phyloP scores from a whole-genome alignment of 2,113 vertebrate genomes.

The Cottus gobio region DNA sequence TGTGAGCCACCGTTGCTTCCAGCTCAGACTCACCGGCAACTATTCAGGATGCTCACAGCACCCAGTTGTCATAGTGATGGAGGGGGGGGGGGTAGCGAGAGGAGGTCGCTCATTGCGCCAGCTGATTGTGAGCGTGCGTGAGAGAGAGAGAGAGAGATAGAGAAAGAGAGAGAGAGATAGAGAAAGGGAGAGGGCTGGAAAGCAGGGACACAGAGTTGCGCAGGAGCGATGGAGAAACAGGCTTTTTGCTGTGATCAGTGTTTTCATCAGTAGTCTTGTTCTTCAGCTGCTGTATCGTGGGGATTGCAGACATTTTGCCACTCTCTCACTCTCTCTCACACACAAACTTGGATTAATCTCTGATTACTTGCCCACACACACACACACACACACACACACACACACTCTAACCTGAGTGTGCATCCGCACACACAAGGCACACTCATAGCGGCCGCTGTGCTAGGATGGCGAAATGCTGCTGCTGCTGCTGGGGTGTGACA shows the following conservation, averaged over 20 bases:
- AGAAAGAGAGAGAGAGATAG: slow-evolving; percentile 38
- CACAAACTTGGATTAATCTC: slow-evolving; percentile 42
- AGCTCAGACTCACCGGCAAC: slow-evolving; percentile 63
- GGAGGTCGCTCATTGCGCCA: slow-evolving; percentile 67
- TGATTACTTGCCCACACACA: slow-evolving; percentile 14
- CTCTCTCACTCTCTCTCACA: slow-evolving; percentile 27
- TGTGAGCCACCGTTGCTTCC: slow-evolving; percentile 53
- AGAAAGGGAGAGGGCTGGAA: slow-evolving; percentile 48
- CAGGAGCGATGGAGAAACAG: slow-evolving; percentile 67
- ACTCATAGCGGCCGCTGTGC: slow-evolving; percentile 36
- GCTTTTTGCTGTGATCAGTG: slow-evolving; percentile 73
- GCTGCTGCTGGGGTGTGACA: slow-evolving; percentile 12
- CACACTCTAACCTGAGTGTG: background rate
- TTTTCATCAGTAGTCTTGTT: slow-evolving; percentile 70
- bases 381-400: slow-evolving; percentile 13
- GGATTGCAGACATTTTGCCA: slow-evolving; percentile 54
- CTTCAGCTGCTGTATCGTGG: slow-evolving; percentile 40
- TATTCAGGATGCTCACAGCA: slow-evolving; percentile 67
- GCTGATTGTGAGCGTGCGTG: slow-evolving; percentile 70
- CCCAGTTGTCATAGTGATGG: slow-evolving; percentile 86
- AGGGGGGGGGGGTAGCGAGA: slow-evolving; percentile 66
- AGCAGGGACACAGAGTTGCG: slow-evolving; percentile 70
- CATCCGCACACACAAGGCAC: background rate
- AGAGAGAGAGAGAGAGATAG: slow-evolving; percentile 41
- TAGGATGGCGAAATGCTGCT: slow-evolving; percentile 49